Percentiles rank a stretch among this genome's conserved stretches.
Conservation (phyloP, 2,113 vertebrate species). For the Otus sunia region DNA sequence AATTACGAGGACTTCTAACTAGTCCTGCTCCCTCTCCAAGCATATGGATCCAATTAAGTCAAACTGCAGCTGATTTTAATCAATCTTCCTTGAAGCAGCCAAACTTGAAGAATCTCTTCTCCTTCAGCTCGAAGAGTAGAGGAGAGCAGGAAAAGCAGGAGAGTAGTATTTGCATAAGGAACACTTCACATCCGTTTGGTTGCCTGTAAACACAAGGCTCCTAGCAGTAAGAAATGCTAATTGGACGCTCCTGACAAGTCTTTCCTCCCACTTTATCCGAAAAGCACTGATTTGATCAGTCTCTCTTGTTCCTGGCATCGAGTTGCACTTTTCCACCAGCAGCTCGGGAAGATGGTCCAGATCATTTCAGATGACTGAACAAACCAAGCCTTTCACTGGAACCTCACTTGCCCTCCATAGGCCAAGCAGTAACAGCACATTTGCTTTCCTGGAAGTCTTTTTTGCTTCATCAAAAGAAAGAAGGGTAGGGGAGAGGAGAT, state of each 20-base stretch:
- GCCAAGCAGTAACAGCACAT: background rate
- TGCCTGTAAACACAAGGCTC: constrained; percentile 55
- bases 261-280: constrained; percentile 52
- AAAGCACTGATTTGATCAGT: constrained; percentile 61
- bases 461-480: background rate
- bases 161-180: constrained; percentile 51
- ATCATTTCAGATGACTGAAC: background rate
- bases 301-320: background rate
- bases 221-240: constrained; percentile 65
- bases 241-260: constrained; percentile 58
- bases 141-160: constrained; percentile 55
- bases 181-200: constrained; percentile 50
- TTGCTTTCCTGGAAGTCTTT: background rate
- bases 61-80: constrained; percentile 78
- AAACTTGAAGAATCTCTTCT: constrained; percentile 66
- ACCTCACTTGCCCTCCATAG: fast-evolving
- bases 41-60: constrained; percentile 78
- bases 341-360: background rate
- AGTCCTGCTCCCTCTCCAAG: constrained; percentile 68
- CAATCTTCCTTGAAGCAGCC: constrained; percentile 76
- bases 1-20: constrained; percentile 68
- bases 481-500: background rate
- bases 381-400: background rate
- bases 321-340: background rate
- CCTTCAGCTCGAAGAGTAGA: constrained; percentile 43